Evolutionary conservation across 2,888 invertebrate species (phyloP).

Genomic region (Phengaris alcon): DNA sequence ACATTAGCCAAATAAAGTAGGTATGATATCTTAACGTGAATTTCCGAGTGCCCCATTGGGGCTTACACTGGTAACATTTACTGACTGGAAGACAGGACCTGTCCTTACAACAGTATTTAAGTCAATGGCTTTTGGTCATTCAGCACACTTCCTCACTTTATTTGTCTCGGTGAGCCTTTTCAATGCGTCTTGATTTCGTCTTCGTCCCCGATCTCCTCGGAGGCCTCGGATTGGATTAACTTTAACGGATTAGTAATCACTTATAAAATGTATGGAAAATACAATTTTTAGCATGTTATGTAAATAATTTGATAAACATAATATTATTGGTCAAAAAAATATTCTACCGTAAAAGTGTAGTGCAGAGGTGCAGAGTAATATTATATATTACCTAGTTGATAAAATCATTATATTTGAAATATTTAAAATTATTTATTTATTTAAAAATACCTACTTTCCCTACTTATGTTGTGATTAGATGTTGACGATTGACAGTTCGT

Average conservation of each 20-base stretch:
- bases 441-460: no score
- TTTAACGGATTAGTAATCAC: constrained; percentile 6
- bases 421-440: no score
- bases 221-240: neutral
- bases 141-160: neutral
- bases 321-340: no score
- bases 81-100: neutral
- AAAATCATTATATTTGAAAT: no score
- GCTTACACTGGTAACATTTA: neutral
- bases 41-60: neutral
- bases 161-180: constrained; percentile 3
- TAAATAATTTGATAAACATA: no score
- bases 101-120: neutral
- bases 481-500: no score
- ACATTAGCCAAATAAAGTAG: no score
- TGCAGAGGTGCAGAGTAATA: no score
- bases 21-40: neutral
- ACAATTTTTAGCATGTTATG: neutral
- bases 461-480: no score
- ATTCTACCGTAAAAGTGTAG: no score
- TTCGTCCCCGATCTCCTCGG: neutral
- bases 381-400: no score
- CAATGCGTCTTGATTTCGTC: neutral
- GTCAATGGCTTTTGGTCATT: neutral
- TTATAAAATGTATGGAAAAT: neutral